Percentiles rank a stretch among this genome's conserved stretches.
Evolutionary conservation across 2,888 invertebrate genomes (phyloP).

Genomic region (Acanthococcus lagerstroemiae): DNA sequence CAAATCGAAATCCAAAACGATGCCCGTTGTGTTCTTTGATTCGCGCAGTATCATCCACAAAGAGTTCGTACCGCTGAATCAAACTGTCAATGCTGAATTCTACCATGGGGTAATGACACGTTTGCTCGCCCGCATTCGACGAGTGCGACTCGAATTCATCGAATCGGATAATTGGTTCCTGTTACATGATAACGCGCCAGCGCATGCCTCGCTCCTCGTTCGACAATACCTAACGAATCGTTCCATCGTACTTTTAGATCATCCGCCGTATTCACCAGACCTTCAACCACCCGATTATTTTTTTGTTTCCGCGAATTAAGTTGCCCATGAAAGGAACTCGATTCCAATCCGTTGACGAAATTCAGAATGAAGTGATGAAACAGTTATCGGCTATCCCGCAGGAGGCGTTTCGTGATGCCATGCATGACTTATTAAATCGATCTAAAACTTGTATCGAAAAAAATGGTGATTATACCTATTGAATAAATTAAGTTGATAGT

Average conservation of each 20-base stretch:
- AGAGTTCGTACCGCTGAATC: not conserved
- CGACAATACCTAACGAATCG: constrained; percentile 4
- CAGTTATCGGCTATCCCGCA: too few relatives aligned
- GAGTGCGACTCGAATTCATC: not conserved
- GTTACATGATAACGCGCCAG: not conserved
- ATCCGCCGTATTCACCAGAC: constrained; percentile 12
- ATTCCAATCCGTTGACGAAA: constrained; percentile 1
- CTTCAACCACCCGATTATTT: constrained; percentile 9
- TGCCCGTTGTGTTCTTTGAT: not conserved
- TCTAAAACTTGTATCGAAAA: too few relatives aligned
- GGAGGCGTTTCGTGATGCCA: too few relatives aligned
- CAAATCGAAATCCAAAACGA: not conserved
- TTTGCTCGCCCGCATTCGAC: not conserved
- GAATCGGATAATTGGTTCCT: constrained; percentile 1
- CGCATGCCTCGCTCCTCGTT: not conserved
- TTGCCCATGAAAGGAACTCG: constrained; percentile 3
- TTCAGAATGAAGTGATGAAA: not conserved
- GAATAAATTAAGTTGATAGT: too few relatives aligned
- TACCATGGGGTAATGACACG: not conserved
- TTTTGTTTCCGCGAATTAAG: constrained; percentile 12
- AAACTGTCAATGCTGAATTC: not conserved
- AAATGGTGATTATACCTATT: too few relatives aligned
- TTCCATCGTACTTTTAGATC: not conserved
- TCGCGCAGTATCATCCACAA: not conserved
- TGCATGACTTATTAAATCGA: too few relatives aligned